Percentiles rank a stretch among this genome's conserved stretches.
phyloP scores from a whole-genome alignment of 2,113 vertebrate genomes.

The Mesembrinibis cayennensis region DNA sequence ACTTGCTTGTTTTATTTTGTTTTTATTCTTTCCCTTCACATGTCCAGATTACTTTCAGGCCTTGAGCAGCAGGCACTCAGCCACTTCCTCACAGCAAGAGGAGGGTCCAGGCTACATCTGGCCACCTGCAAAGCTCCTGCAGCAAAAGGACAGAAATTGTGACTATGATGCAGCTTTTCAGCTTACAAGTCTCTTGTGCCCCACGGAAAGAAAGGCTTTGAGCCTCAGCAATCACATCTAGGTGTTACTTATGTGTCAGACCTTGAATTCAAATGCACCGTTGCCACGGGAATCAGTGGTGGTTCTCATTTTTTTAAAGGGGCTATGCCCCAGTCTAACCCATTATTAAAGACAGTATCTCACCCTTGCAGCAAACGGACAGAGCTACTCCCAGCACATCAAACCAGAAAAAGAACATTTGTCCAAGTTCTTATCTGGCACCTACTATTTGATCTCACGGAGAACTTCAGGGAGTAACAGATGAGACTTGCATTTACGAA shows the following conservation, averaged over 20 bases:
- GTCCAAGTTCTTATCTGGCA: background rate
- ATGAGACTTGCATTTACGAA: accelerated
- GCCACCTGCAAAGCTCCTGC: background rate
- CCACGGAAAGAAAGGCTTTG: background rate
- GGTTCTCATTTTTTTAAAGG: background rate
- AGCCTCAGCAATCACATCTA: background rate
- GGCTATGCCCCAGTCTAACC: background rate
- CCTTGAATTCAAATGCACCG: accelerated
- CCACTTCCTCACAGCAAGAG: background rate
- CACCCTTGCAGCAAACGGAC: background rate
- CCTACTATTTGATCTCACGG: background rate
- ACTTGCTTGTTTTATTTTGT: background rate
- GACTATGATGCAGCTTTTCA: background rate
- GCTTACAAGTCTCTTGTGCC: background rate
- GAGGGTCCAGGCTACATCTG: background rate
- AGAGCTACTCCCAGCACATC: background rate
- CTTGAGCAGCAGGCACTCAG: background rate
- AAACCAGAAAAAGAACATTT: background rate
- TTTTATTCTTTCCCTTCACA: background rate
- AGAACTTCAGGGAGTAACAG: background rate
- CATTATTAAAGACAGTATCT: background rate
- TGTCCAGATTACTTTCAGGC: background rate
- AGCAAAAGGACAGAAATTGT: background rate
- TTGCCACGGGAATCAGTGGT: background rate
- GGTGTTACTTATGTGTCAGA: background rate